A percentile compares a stretch with the other conserved stretches of the same genome.
phyloP scores from a whole-genome alignment of 2,113 vertebrate genomes.

The Chamaetylas fuelleborni region DNA sequence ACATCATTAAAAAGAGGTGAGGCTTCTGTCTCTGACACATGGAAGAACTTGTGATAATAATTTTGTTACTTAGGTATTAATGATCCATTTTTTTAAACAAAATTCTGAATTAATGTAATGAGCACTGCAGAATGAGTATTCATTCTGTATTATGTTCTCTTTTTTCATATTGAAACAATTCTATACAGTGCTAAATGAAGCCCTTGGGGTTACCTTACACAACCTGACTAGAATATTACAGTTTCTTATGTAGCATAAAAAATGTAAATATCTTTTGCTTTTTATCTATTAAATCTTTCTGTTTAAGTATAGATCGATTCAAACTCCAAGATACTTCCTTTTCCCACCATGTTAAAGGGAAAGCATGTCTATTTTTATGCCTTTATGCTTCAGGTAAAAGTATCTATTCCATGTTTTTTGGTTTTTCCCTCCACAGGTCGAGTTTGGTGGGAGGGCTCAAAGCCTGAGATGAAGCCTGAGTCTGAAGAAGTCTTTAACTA shows the following conservation, averaged over 20 bases:
- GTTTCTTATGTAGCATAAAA: background rate
- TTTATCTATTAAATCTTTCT: background rate
- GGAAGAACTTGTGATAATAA: background rate
- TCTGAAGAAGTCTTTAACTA: background rate
- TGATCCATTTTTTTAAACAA: background rate
- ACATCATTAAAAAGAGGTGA: background rate
- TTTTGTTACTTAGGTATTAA: background rate
- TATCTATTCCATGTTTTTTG: background rate
- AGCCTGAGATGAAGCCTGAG: background rate
- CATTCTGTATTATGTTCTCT: background rate
- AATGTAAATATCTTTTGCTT: background rate
- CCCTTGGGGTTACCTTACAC: background rate
- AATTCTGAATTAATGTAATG: background rate
- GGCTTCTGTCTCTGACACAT: background rate
- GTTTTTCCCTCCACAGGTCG: accelerated
- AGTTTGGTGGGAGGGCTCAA: background rate
- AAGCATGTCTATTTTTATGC: background rate
- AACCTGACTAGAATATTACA: background rate
- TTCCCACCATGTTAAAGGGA: background rate
- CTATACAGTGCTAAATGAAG: background rate
- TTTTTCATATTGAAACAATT: background rate
- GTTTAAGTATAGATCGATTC: background rate
- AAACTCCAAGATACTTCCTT: background rate
- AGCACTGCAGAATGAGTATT: background rate
- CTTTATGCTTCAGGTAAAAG: background rate